phyloP scores from a whole-genome alignment of 2,888 invertebrate species.

The Stictocephala bisonia region DNA sequence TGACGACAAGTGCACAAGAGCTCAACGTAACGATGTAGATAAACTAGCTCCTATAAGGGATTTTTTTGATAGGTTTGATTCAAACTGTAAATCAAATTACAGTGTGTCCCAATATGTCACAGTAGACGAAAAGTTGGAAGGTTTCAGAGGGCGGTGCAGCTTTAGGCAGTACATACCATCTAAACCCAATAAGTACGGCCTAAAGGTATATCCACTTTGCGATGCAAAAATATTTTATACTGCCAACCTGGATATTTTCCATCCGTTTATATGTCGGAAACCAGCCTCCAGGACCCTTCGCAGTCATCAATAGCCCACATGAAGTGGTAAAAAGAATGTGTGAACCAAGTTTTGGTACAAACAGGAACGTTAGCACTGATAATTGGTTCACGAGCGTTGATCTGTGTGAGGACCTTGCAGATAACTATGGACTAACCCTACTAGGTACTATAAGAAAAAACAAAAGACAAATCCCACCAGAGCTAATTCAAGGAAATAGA shows the following conservation, averaged over 20 bases:
- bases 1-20: constrained; percentile 34
- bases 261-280: constrained; percentile 46
- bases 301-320: constrained; percentile 34
- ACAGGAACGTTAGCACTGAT: not conserved
- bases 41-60: constrained; percentile 57
- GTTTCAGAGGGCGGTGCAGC: constrained; percentile 56
- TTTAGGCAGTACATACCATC: constrained; percentile 57
- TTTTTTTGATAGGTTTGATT: constrained; percentile 58
- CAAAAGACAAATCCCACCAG: constrained; percentile 22
- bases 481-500: constrained; percentile 38
- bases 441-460: constrained; percentile 54
- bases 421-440: constrained; percentile 49
- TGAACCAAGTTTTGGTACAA: constrained; percentile 8
- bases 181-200: constrained; percentile 60
- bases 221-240: constrained; percentile 45
- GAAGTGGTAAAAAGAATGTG: constrained; percentile 43
- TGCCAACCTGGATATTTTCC: constrained; percentile 45
- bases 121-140: constrained; percentile 56
- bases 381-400: too few species aligned
- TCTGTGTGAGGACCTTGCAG: too few species aligned
- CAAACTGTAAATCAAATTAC: constrained; percentile 57
- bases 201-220: constrained; percentile 58
- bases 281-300: constrained; percentile 45
- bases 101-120: constrained; percentile 52
- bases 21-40: constrained; percentile 54